Evolutionary conservation across 2,797 vertebrate genomes (phyloP), one percentile per base, ranked within the genome.

Genomic region (Peromyscus aztecus): DNA sequence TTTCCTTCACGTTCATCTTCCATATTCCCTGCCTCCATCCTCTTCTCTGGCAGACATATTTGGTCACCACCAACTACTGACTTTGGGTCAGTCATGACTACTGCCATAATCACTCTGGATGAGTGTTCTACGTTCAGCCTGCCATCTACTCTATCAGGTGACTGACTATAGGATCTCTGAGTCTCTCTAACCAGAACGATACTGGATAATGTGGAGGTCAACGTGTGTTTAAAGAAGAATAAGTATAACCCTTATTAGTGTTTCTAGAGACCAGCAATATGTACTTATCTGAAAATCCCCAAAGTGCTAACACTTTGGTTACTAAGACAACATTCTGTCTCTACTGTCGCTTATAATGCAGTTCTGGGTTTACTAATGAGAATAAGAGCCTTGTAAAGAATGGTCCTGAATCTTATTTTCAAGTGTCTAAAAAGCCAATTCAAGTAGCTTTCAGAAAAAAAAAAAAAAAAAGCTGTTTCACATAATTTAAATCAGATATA

Each of bases 281-380:
- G 4, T 27, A 71, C 75, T 34, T 84, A 49, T 43, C 86, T 87
- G 57, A 93, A 90, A 89, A 81, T n/a, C 14, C 40, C 37, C 21
- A 92, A 75, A 29, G 17, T 78, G 23, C 75, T 80, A 73, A 95
- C 86, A 37, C 40, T 95, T 94, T 57, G 63, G 31, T 82, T 89
- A 96, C 63, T 75, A 89, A 93, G 52, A 90, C 65, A 94, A 61
- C 61, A 8, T 24, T 94, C 67, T 71, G 6, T 40, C 59, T 21
- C 89, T 96, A 49, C 78, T 63, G 46, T 4, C 82, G 23, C 11
- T 96, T 90, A 40, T 75, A 92, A 29, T 82, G 69, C 6, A 92
- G 61, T n/a, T 95, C n/a, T 73, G 2, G 76, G 24, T 73, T 87
- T 94, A 59, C 83, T 91, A 94, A 78, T n/a, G 92, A 93, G 76